Percentiles rank a stretch among this genome's conserved stretches.
Conservation (phyloP, 2,888 invertebrate genomes). For the Phaonia tiefii region DNA sequence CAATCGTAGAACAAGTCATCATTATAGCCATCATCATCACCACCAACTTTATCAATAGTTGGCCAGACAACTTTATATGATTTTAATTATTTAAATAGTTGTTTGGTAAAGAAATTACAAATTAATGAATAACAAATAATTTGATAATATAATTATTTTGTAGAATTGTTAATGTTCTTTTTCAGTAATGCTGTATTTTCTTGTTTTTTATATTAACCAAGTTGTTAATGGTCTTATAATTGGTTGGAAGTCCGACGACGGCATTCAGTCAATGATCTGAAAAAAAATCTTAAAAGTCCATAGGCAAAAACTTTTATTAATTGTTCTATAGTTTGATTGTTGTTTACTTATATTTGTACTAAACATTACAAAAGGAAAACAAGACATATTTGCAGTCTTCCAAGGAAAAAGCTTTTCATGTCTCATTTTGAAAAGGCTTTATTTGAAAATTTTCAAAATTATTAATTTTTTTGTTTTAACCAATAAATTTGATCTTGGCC, state of each 20-base stretch:
- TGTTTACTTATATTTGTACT: too few species aligned
- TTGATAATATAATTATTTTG: neutral
- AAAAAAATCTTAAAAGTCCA: too few species aligned
- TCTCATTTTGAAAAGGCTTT: too few species aligned
- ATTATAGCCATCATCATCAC: conserved; percentile 1
- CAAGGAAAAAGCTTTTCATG: too few species aligned
- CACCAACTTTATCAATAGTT: neutral
- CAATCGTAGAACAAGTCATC: neutral
- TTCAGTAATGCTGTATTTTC: neutral
- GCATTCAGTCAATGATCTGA: neutral
- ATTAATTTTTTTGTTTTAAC: too few species aligned
- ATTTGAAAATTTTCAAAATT: too few species aligned
- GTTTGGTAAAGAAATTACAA: neutral
- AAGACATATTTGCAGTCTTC: too few species aligned
- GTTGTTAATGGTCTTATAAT: too few species aligned
- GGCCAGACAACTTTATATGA: neutral
- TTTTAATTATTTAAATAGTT: conserved; percentile 20
- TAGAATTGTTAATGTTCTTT: neutral
- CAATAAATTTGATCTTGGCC: too few species aligned
- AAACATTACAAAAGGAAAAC: too few species aligned
- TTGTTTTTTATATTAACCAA: neutral
- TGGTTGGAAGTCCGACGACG: neutral
- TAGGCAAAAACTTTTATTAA: too few species aligned
- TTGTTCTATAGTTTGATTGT: too few species aligned
- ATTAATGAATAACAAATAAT: conserved; percentile 31